Conservation (phyloP, 1,140 invertebrate species). For the Diabrotica virgifera region DNA sequence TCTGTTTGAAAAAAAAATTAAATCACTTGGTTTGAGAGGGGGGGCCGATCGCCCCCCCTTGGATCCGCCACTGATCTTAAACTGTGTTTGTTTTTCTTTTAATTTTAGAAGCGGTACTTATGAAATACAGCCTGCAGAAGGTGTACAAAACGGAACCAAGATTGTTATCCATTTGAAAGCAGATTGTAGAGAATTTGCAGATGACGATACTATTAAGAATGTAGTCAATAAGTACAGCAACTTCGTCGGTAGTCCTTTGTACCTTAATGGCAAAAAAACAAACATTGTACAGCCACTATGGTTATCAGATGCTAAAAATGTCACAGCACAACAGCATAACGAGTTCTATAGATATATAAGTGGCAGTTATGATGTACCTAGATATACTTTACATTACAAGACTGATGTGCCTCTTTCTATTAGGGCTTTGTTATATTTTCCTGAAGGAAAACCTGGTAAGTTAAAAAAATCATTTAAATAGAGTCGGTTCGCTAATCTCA, state of each 20-base stretch:
- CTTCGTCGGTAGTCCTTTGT: constrained; percentile 92
- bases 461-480: not conserved
- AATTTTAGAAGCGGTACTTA: constrained; percentile 74
- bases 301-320: constrained; percentile 87
- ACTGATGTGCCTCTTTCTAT: constrained; percentile 91
- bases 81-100: not conserved
- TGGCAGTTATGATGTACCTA: constrained; percentile 79
- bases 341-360: constrained; percentile 90
- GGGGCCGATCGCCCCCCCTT: too few species aligned
- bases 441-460: constrained; percentile 77
- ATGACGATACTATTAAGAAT: constrained; percentile 79
- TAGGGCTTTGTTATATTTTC: constrained; percentile 87
- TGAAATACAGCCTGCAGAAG: constrained; percentile 82
- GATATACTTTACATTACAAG: constrained; percentile 81
- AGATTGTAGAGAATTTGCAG: constrained; percentile 83
- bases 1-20: too few species aligned
- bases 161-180: constrained; percentile 87
- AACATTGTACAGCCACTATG: constrained; percentile 76
- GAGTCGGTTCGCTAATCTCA: too few species aligned
- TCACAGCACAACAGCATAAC: constrained; percentile 80
- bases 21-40: too few species aligned
- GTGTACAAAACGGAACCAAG: constrained; percentile 86
- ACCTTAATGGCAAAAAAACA: constrained; percentile 79
- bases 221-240: constrained; percentile 97
- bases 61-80: too few species aligned